Percentiles rank a stretch among this genome's conserved stretches.
Evolutionary conservation across 1,140 invertebrate genomes (phyloP).

Genomic region (Callitettix versicolor): DNA sequence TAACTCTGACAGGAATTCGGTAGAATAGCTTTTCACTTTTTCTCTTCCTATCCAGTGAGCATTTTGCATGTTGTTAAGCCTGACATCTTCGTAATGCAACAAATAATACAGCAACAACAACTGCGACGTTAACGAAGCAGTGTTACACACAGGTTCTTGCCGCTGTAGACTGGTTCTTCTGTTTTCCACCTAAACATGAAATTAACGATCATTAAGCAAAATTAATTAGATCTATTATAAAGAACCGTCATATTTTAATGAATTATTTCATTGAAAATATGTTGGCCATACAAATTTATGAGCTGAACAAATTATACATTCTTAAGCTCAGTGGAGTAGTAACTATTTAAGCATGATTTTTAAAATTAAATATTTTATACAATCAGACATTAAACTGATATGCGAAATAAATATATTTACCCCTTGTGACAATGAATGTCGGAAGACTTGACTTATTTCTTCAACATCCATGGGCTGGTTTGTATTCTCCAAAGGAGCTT

Average conservation of each 20-base stretch:
- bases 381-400: too few relatives aligned
- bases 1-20: conserved; percentile 78
- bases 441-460: conserved; percentile 79
- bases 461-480: conserved; percentile 87
- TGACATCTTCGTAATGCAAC: conserved; percentile 83
- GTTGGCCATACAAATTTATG: too few relatives aligned
- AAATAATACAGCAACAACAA: conserved; percentile 86
- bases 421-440: conserved; percentile 47
- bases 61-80: conserved; percentile 65
- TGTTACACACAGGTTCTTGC: neutral
- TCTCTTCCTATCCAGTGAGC: conserved; percentile 47
- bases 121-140: conserved; percentile 66
- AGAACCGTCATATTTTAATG: neutral
- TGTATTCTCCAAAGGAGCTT: conserved; percentile 45
- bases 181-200: too few relatives aligned
- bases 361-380: too few relatives aligned
- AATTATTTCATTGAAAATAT: too few relatives aligned
- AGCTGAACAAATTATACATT: too few relatives aligned
- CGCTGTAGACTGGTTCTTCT: too few relatives aligned
- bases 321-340: too few relatives aligned
- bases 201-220: too few relatives aligned
- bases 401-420: too few relatives aligned
- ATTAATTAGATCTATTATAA: neutral
- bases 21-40: conserved; percentile 63
- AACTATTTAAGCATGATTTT: too few relatives aligned